Conservation (phyloP, 2,797 vertebrate species). For the Sebastes diaconus region DNA sequence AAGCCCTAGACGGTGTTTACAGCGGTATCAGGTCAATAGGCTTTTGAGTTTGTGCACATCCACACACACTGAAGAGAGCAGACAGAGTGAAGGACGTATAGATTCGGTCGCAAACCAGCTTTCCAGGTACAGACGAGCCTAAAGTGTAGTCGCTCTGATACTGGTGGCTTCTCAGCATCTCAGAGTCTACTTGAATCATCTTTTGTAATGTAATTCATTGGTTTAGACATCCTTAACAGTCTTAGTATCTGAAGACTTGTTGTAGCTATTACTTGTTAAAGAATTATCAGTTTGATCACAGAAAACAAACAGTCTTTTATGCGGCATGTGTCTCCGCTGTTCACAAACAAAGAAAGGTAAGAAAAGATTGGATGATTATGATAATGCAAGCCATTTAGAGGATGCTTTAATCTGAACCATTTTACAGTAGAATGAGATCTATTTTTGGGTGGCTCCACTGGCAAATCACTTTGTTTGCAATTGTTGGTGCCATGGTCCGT, state of each 20-base stretch:
- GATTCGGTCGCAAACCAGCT: constrained; percentile 17
- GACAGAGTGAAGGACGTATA: constrained; percentile 30
- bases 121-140: not conserved
- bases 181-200: not conserved
- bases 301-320: constrained; percentile 17
- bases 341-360: constrained; percentile 2
- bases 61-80: not conserved
- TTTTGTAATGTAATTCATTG: not conserved
- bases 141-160: not conserved
- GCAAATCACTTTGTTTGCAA: not conserved
- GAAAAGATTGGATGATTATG: not conserved
- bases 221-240: not conserved
- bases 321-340: not conserved
- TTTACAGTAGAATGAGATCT: not conserved
- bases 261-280: constrained; percentile 15
- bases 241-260: not conserved
- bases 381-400: constrained; percentile 8
- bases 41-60: constrained; percentile 22
- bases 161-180: not conserved
- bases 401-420: constrained; percentile 23
- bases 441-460: not conserved
- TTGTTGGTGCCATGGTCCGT: not conserved
- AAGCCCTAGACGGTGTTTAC: constrained; percentile 42
- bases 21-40: constrained; percentile 32
- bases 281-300: constrained; percentile 4